Conservation (phyloP, 2,113 vertebrate genomes). For the Fukomys damarensis region DNA sequence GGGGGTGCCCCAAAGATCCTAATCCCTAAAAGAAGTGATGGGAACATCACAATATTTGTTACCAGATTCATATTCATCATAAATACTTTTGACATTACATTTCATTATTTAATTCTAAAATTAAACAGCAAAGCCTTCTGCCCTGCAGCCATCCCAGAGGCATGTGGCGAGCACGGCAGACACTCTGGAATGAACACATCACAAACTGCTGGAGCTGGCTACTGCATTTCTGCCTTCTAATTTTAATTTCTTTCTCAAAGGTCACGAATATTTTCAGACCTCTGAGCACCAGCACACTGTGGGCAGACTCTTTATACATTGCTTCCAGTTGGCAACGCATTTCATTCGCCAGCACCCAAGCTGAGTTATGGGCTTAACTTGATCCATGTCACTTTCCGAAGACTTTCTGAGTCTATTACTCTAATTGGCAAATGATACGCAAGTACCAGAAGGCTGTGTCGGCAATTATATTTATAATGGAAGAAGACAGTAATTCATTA, state of each 20-base stretch:
- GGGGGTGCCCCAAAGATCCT: background rate
- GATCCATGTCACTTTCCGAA: slow-evolving; percentile 62
- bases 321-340: slow-evolving; percentile 65
- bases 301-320: slow-evolving; percentile 25
- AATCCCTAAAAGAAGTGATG: background rate
- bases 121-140: slow-evolving; percentile 9
- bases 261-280: slow-evolving; percentile 80
- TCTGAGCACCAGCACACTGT: slow-evolving; percentile 63
- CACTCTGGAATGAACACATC: slow-evolving; percentile 64
- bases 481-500: slow-evolving; percentile 78
- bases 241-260: slow-evolving; percentile 81
- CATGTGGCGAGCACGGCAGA: slow-evolving; percentile 55
- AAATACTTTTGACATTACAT: background rate
- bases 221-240: slow-evolving; percentile 66
- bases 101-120: slow-evolving; percentile 35
- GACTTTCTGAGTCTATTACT: slow-evolving; percentile 62
- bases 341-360: slow-evolving; percentile 46
- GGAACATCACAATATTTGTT: background rate
- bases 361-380: slow-evolving; percentile 55
- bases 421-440: slow-evolving; percentile 76
- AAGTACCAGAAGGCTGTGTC: slow-evolving; percentile 68
- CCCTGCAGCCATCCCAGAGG: background rate
- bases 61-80: background rate
- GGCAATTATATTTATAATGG: slow-evolving; percentile 71
- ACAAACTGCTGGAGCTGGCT: slow-evolving; percentile 44